Evolutionary conservation across 2,888 invertebrate genomes (phyloP).

Genomic region (Cheiracanthium punctorium): DNA sequence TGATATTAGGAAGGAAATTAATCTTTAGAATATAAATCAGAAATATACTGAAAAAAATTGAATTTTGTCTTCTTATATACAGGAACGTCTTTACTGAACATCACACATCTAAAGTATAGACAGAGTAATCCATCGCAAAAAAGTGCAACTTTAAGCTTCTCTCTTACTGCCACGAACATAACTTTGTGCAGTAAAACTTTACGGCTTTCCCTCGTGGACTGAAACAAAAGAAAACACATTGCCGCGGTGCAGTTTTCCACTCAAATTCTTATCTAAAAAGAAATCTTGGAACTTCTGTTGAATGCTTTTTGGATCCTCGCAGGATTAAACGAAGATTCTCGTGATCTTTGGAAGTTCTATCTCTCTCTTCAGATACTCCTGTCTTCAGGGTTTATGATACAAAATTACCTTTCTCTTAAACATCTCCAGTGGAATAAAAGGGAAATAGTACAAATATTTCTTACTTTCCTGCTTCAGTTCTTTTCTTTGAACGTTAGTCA

Average conservation of each 20-base stretch:
- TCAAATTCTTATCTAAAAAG: neutral
- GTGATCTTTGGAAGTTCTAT: neutral
- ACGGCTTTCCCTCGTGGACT: neutral
- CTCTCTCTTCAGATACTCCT: neutral
- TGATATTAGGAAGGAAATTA: too few relatives aligned
- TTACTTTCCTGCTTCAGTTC: too few relatives aligned
- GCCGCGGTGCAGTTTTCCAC: neutral
- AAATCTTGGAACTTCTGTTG: neutral
- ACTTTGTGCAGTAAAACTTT: neutral
- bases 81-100: too few relatives aligned
- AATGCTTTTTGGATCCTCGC: neutral
- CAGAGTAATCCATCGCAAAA: neutral
- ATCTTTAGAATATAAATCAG: too few relatives aligned
- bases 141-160: neutral
- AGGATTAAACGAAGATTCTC: neutral
- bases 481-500: too few relatives aligned
- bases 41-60: too few relatives aligned
- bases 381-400: neutral
- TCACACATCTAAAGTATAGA: too few relatives aligned
- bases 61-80: too few relatives aligned
- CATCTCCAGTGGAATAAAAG: too few relatives aligned
- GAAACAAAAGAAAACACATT: neutral
- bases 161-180: neutral
- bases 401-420: too few relatives aligned
- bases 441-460: too few relatives aligned